phyloP scores from a whole-genome alignment of 2,888 invertebrate genomes.

The Acleris literana region DNA sequence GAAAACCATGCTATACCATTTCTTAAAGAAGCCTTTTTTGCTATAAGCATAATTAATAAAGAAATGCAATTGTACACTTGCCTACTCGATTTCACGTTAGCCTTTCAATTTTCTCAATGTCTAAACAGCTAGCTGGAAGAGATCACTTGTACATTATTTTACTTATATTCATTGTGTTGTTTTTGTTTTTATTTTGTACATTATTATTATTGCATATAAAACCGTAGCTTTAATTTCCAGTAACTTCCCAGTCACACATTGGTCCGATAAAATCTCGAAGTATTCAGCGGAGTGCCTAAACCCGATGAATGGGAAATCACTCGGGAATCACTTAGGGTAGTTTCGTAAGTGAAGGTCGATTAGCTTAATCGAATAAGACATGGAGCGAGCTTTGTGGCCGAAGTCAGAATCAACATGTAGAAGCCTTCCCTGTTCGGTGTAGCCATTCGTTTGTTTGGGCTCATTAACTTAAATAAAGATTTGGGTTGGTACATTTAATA shows the following conservation, averaged over 20 bases:
- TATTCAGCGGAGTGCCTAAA: conserved; percentile 18
- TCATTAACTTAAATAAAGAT: conserved; percentile 7
- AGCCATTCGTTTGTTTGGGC: conserved; percentile 15
- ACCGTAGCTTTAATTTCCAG: not conserved
- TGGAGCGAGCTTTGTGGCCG: conserved; percentile 47
- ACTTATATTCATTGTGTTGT: too few species aligned
- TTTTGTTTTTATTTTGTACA: too few species aligned
- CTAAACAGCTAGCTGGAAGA: too few species aligned
- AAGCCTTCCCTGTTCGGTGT: conserved; percentile 14
- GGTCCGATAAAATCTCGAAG: conserved; percentile 22
- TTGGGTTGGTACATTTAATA: not conserved
- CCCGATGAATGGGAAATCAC: conserved; percentile 50
- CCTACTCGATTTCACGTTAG: too few species aligned
- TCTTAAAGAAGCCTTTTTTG: too few species aligned
- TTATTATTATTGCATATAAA: too few species aligned
- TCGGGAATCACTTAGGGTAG: conserved; percentile 54
- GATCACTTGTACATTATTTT: too few species aligned
- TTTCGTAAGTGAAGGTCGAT: conserved; percentile 69
- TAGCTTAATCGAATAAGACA: conserved; percentile 65
- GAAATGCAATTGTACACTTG: too few species aligned
- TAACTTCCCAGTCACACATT: conserved; percentile 1
- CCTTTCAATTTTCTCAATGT: too few species aligned
- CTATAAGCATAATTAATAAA: too few species aligned
- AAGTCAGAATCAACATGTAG: conserved; percentile 36
- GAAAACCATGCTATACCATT: too few species aligned